Base-by-base conservation (phyloP, 1,140 invertebrate genomes). In the Acyrthosiphon pisum region DNA sequence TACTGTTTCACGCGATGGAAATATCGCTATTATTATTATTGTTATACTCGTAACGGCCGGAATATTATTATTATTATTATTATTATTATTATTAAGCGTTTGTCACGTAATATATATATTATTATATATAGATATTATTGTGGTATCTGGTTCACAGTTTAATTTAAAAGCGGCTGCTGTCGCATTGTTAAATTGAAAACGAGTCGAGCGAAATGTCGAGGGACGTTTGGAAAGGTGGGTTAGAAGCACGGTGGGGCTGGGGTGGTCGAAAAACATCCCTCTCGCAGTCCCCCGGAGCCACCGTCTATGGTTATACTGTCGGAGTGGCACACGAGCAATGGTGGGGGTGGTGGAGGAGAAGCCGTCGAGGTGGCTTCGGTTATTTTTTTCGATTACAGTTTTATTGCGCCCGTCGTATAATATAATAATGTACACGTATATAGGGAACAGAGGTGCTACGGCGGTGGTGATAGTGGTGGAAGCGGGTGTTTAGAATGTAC, bases 181-280 rank as follows among this genome's bases (percentile, higher is more conserved):
- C 48, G 46, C n/a, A 50, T 87, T 89, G n/a, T 53, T 89, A 53
- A 89, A 89, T 89, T 50, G n/a, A 89, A 89, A 89, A 89, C 48
- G 35, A n/a, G 48, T 30, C n/a, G 46, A 50, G 11, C 46, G 48
- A 76, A 76, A 76, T 76, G 60, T 76, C 60, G 30, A 4, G 60
- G 60, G 60, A 76, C 60, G 14, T n/a, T 76, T 76, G 60, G 60
- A n/a, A 76, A 76, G 60, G 60, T 76, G 30, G 60, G 14, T n/a
- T 18, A n/a, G 60, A 2, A 30, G 60, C n/a, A 6, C 2, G 18
- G 14, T 0, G 14, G 60, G 6, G 7, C 30, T 76, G 60, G 60
- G 14, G 11, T 76, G 60, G 30, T 76, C 30, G 30, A 76, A 76
- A 76, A 76, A 76, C 60, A 76, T 76, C 20, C 87, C 48, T 11